Evolutionary conservation across 2,888 invertebrate species (phyloP), one percentile per base, ranked within the genome.

Genomic region (Troides helena): DNA sequence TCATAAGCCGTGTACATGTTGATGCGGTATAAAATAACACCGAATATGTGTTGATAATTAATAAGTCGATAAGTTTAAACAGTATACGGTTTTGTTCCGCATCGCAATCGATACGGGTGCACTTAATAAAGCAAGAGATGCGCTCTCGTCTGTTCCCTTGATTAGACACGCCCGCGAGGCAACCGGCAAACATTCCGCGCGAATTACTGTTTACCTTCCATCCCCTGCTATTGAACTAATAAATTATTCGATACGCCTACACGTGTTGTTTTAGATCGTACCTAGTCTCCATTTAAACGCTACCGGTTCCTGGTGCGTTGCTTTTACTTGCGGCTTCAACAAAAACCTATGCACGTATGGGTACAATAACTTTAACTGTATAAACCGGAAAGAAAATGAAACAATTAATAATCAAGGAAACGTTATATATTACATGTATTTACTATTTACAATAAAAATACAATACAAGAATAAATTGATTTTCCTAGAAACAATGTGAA

Each of bases 201-300:
- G 63, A 63, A 70, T 67, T 71, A 68, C 70, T 72, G 73, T 73
- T 72, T 72, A 70, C 66, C 66, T 70, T 66, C 62, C 62, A 70
- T 70, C 56, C 66, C 59, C 62, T 71, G 71, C 63, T 69, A 73
- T 72, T 70, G 69, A 69, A 72, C 74, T 70, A 75, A 74, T 73
- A 70, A 68, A 73, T 73, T 72, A 75, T 75, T 75, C 76, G 70
- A 71, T 72, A 66, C 66, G 70, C 68, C 71, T 74, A 71, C 71
- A 73, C 72, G 68, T 67, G 69, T 69, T 66, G 71, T 65, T 57
- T 17, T 23, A 62, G 65, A 53, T 39, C n/a, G 36, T 57, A 62
- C 18, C 43, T 50, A 17, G 36, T 18, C 23, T 68, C 46, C n/a
- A 57, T 68, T 63, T 56, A 23, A 64, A 62, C 23, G 57, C 14